Conservation (phyloP, 92 coral and sea anemone genomes). For the Bergia puertoricense region DNA sequence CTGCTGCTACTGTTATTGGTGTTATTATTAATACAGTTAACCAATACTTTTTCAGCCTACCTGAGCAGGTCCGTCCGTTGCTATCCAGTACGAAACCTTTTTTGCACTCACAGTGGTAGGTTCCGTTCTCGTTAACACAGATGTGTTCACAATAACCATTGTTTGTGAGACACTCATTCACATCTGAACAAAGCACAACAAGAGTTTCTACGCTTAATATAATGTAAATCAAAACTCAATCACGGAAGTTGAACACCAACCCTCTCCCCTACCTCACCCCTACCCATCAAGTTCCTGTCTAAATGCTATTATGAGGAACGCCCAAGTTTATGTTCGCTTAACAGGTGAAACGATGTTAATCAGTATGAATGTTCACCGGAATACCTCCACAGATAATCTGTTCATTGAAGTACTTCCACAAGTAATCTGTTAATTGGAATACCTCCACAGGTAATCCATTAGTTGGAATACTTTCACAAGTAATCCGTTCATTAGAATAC, state of each 20-base stretch:
- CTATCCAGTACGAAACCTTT: slow-evolving; percentile 30
- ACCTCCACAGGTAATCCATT: too few relatives aligned
- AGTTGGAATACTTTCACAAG: too few relatives aligned
- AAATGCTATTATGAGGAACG: too few relatives aligned
- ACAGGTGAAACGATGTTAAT: neutral
- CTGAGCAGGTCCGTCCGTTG: slow-evolving; percentile 27
- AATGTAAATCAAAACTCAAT: neutral
- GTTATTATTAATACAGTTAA: neutral
- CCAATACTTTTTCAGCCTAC: neutral
- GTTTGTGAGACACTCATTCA: neutral
- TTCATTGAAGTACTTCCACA: too few relatives aligned
- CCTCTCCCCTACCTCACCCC: too few relatives aligned
- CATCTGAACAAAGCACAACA: slow-evolving; percentile 3
- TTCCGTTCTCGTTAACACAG: slow-evolving; percentile 17
- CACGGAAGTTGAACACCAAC: too few relatives aligned
- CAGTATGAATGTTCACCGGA: too few relatives aligned
- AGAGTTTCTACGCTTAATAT: too few relatives aligned
- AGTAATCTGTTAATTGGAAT: too few relatives aligned
- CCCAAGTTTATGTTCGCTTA: neutral
- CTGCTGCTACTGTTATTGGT: neutral
- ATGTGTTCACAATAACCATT: slow-evolving; percentile 14
- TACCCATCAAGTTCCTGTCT: too few relatives aligned
- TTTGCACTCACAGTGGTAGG: slow-evolving; percentile 31
- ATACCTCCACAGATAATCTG: too few relatives aligned
- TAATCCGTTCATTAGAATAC: too few relatives aligned